These are phyloP conservation scores for Nebria ingens DNA, from an alignment of 1,140 invertebrate genomes.

Conservation along the genomic window DNA sequence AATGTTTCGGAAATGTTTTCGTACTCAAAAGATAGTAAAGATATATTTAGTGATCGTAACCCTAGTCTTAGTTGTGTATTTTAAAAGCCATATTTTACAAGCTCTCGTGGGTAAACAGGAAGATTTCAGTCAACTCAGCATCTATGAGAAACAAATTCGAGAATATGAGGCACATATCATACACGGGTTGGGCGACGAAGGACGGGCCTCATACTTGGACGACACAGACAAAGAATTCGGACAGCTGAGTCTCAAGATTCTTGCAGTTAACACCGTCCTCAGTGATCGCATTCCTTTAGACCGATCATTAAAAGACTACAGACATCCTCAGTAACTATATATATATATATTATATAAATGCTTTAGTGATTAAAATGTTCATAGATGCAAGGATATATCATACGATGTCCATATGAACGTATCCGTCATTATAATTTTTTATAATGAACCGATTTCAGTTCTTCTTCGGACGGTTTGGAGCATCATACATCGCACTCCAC, in stretches of 20 bases:
- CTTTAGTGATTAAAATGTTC: conserved; percentile 24
- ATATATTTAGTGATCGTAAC: not conserved
- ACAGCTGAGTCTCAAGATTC: conserved; percentile 56
- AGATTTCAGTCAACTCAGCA: not conserved
- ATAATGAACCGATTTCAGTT: conserved; percentile 80
- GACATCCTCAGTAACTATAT: conserved; percentile 26
- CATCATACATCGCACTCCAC: conserved; percentile 69
- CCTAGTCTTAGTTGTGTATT: not conserved
- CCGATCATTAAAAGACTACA: conserved; percentile 40
- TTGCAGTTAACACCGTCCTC: conserved; percentile 71
- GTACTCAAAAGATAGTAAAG: not conserved
- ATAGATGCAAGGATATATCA: conserved; percentile 41
- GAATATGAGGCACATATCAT: conserved; percentile 41
- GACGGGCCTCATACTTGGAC: conserved; percentile 46
- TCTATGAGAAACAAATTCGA: conserved; percentile 27
- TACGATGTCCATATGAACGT: conserved; percentile 47
- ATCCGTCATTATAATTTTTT: conserved; percentile 76
- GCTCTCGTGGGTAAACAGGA: not conserved
- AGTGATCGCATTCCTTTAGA: conserved; percentile 72
- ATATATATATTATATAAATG: too few relatives aligned
- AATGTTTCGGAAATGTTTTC: not conserved
- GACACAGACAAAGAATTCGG: conserved; percentile 42
- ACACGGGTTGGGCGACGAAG: conserved; percentile 50
- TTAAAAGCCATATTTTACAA: not conserved
- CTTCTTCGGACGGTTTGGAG: conserved; percentile 77